Conservation (phyloP, 2,888 invertebrate species). For the Phaedon cochleariae region DNA sequence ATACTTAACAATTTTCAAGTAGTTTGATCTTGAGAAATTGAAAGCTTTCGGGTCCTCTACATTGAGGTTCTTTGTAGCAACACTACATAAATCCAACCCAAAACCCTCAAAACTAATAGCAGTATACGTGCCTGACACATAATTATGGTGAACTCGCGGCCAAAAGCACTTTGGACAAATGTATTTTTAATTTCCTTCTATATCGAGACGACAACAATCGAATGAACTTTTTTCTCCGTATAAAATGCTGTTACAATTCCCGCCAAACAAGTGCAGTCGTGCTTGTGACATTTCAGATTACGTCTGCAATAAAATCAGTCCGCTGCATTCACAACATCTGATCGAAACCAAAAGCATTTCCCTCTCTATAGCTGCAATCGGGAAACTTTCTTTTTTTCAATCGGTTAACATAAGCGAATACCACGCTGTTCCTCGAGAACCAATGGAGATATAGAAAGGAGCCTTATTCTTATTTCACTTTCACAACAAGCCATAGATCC, state of each 20-base stretch:
- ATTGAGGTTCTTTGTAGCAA: too few species aligned
- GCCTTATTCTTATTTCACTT: slow-evolving; percentile 42
- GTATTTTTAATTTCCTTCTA: too few species aligned
- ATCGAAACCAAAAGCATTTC: slow-evolving; percentile 38
- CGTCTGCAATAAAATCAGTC: slow-evolving; percentile 24
- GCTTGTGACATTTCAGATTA: slow-evolving; percentile 20
- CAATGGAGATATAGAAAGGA: slow-evolving; percentile 47
- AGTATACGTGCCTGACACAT: too few species aligned
- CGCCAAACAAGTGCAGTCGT: not conserved
- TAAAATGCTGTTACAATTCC: not conserved
- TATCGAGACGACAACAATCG: too few species aligned
- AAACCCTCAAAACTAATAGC: too few species aligned
- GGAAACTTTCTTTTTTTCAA: slow-evolving; percentile 37
- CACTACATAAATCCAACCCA: too few species aligned
- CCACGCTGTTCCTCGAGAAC: slow-evolving; percentile 24
- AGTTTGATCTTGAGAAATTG: too few species aligned
- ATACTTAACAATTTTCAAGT: too few species aligned
- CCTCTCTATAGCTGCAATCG: slow-evolving; percentile 18
- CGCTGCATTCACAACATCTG: slow-evolving; percentile 21
- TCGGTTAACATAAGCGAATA: slow-evolving; percentile 17
- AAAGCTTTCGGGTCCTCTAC: too few species aligned
- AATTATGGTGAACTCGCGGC: too few species aligned
- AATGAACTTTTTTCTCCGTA: not conserved
- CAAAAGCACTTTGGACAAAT: too few species aligned
- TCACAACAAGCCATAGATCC: slow-evolving; percentile 40